Base-by-base conservation (phyloP, 2,113 vertebrate species). In the Maccullochella peelii region DNA sequence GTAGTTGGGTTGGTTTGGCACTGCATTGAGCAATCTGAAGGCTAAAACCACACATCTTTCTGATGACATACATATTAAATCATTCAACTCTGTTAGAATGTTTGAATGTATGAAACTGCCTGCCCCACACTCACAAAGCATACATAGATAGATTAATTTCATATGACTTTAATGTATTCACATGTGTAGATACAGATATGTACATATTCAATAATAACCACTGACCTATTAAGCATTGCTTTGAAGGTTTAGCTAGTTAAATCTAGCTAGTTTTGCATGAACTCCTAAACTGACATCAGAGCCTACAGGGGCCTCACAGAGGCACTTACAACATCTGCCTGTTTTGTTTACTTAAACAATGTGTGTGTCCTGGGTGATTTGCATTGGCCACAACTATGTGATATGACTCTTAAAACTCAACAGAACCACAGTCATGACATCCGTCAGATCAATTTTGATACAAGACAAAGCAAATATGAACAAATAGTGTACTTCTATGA, bases 111-210 rank as follows among this genome's bases (percentile, higher is more conserved):
- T 62, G 4, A 68, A 85, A 47, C 23, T 6, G 25, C 15, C 21
- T 72, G 20, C 8, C 54, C 57, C 50, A 65, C 16, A 55, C 50
- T 77, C 58, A 89, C 33, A 80, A 87, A 84, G 30, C 82, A 79
- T 89, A 79, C 74, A 78, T 75, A 78, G 50, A 79, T 82, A 61
- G 58, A 79, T 85, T 76, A 10, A 85, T 87, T 91, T 83, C 20
- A 89, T 87, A 86, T 92, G 82, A 90, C 84, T 95, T 95, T 95
- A 95, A 95, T 95, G 89, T 89, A 88, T 92, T 91, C 82, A 93
- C 85, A 91, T 91, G 86, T 94, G 85, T 94, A 93, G 91, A 92
- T 94, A 95, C 93, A 95, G 89, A 81, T 92, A 90, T 91, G 83
- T 93, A 94, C 92, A 95, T 91, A 62, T 89, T 82, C 74, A 90